Evolutionary conservation across 2,113 vertebrate species (phyloP).

Genomic region (Dinomys branickii): DNA sequence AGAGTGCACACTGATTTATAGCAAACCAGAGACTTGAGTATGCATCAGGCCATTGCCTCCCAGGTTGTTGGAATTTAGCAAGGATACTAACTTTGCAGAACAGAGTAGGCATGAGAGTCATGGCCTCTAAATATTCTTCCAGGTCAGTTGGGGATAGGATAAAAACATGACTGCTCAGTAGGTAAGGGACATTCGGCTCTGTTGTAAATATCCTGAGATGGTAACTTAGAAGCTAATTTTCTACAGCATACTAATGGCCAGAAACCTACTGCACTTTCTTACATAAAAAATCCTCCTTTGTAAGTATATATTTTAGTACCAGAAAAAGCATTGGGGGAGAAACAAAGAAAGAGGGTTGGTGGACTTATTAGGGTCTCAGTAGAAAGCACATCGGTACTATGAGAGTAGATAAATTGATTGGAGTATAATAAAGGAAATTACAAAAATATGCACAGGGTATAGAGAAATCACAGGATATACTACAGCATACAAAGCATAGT

Average conservation of each 20-base stretch:
- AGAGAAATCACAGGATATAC: neutral
- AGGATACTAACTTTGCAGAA: conserved; percentile 54
- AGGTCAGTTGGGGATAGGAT: neutral
- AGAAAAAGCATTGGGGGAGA: neutral
- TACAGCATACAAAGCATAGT: neutral
- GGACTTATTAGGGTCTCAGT: neutral
- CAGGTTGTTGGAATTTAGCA: conserved; percentile 68
- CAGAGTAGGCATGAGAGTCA: neutral
- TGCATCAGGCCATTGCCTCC: conserved; percentile 59
- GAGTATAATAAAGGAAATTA: conserved; percentile 9
- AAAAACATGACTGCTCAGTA: conserved; percentile 34
- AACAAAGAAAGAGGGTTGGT: neutral
- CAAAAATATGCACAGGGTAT: neutral
- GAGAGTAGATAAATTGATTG: conserved; percentile 9
- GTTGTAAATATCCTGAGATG: conserved; percentile 38
- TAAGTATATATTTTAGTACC: neutral
- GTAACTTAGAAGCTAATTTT: conserved; percentile 44
- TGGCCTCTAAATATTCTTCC: neutral
- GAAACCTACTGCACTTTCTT: neutral
- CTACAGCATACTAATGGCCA: neutral
- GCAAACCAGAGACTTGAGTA: conserved; percentile 60
- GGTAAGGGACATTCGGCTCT: conserved; percentile 1
- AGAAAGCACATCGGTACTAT: neutral
- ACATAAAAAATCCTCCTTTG: neutral
- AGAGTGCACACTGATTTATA: conserved; percentile 73